Percentiles rank a stretch among this genome's conserved stretches.
These are phyloP conservation scores for Xanthorhoe designata DNA, from an alignment of 2,888 invertebrate species.

Conservation along the genomic window DNA sequence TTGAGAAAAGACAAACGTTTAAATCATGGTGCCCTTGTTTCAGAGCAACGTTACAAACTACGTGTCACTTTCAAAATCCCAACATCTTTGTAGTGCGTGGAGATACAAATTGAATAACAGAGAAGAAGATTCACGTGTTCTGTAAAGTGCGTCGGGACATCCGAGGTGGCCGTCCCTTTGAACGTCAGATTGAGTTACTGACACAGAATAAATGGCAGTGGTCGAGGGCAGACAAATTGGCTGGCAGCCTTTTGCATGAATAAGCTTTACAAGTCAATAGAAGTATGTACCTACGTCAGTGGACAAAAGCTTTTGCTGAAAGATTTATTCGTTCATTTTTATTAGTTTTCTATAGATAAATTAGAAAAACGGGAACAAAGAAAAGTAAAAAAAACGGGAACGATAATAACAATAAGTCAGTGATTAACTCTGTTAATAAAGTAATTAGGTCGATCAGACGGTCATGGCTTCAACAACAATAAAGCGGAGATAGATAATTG, in stretches of 20 bases:
- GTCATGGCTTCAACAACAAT: no score
- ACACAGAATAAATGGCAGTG: conserved; percentile 30
- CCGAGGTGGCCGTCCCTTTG: conserved; percentile 73
- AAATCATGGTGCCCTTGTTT: neutral
- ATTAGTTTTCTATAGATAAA: no score
- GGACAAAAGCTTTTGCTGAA: neutral
- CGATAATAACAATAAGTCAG: neutral
- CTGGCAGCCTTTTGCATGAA: conserved; percentile 48
- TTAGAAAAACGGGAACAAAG: no score
- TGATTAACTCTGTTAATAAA: no score
- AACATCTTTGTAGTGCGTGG: conserved; percentile 48
- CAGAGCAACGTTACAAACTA: conserved; percentile 16
- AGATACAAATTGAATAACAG: conserved; percentile 81
- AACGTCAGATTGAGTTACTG: conserved; percentile 64
- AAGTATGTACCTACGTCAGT: neutral
- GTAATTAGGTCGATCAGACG: no score
- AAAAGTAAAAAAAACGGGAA: no score
- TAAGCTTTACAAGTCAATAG: conserved; percentile 17
- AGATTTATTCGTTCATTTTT: neutral
- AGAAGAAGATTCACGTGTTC: conserved; percentile 77
- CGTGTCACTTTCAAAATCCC: conserved; percentile 48
- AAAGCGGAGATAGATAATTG: no score
- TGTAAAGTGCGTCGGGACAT: conserved; percentile 74
- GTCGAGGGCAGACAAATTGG: conserved; percentile 52
- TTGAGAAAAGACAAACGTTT: neutral